Base-by-base conservation (phyloP, 2,113 vertebrate species). In the Capricornis sumatraensis region DNA sequence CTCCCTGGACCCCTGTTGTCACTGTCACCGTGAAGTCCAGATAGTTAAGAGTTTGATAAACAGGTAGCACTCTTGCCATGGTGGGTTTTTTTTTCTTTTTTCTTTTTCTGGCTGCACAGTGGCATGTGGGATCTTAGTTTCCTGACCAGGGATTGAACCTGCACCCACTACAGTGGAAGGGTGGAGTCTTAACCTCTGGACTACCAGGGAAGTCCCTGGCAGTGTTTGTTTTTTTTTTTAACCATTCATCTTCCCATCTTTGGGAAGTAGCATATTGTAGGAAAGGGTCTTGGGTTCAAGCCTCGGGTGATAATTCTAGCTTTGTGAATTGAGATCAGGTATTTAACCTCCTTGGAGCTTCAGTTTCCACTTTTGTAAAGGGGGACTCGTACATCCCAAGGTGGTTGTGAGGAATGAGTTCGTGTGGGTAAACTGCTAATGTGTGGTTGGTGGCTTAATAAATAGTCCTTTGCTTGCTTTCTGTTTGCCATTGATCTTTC, bases 401-500 rank as follows among this genome's bases (percentile, higher is more conserved):
- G 86, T 93, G 28, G 50, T 57, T 83, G 11, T 94, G 45, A 58
- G n/a, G 74, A n/a, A 4, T 71, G 62, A 76, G 79, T 36, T 91
- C 3, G 57, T 43, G 43, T 91, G n/a, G 40, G 19, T 84, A 87
- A 84, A 78, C 28, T 93, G 58, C 36, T 82, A 52, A 50, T 50
- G 30, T 8, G 10, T 67, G 28, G 43, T 81, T 6, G 7, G 67
- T 60, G 85, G 87, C 89, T 76, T 96, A 60, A 79, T 83, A 85
- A 88, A 47, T 92, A 88, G 53, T 87, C 16, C 4, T 93, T 91
- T 7, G 7, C 57, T 67, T 90, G 50, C 81, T 88, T 85, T 93
- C 47, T 74, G 5, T 86, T 81, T 91, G 50, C 86, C 87, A 67
- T 62, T 93, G 78, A 87, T 89, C 84, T 95, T 89, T 94, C 87